Base-by-base conservation (phyloP, 2,888 invertebrate genomes). In the Leptinotarsa haldemani region DNA sequence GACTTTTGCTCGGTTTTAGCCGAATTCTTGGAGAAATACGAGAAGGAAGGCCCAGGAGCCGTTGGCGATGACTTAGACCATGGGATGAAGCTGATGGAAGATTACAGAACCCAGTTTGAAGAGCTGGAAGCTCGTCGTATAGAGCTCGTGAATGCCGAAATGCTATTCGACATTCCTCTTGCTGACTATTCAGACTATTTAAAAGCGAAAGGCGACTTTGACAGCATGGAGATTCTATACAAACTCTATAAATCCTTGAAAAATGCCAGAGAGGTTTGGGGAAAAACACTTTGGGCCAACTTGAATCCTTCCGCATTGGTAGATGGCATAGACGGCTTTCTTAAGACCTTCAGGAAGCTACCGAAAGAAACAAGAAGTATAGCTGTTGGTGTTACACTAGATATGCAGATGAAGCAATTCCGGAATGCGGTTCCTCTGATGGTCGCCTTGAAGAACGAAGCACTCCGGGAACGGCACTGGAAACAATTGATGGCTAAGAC, bases 401-500 rank as follows among this genome's bases (percentile, higher is more conserved):
- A 96, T 77, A 86, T 92, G n/a, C 93, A 93, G 83, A 94, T 97
- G 95, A 95, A 94, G 83, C 94, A 94, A 83, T 97, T 97, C 88
- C 94, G 94, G 84, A 92, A 92, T 78, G 93, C 95, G 0, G 93
- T 97, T 1, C 96, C 97, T 0, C 88, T 97, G 65, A 97, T 97
- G 92, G 94, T 96, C 4, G 95, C 96, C 58, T 87, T 98, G 69
- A 97, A 97, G 86, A 95, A 96, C 84, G 96, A 97, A 83, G 96
- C 97, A 0, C 91, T 98, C 86, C 89, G 96, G 13, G 95, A 95
- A 80, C 90, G 97, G 15, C 97, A 98, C 87, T 98, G 97, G 97
- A 91, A 92, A 80, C 92, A 94, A 81, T 88, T 97, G 65, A 97
- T 97, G 97, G 88, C 88, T 2, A 95, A 95, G 87, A 97, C 97